Conservation (phyloP, 2,888 invertebrate genomes). For the Noctua janthina region DNA sequence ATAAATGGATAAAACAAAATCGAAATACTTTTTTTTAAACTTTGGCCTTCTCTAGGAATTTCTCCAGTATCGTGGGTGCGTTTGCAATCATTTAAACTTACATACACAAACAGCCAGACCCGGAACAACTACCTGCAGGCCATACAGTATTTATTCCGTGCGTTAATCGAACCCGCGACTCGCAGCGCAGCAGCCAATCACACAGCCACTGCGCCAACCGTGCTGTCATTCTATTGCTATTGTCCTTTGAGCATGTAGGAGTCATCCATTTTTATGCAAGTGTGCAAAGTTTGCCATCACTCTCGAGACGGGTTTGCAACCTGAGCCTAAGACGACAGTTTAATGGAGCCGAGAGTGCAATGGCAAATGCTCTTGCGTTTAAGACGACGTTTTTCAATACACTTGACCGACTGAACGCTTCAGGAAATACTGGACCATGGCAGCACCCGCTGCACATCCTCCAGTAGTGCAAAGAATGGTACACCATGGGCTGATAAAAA, state of each 20-base stretch:
- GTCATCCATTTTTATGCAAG: not conserved
- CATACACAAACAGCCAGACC: not conserved
- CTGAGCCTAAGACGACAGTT: not conserved
- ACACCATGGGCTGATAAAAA: not conserved
- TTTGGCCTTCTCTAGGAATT: not conserved
- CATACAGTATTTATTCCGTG: not conserved
- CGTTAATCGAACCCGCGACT: no score
- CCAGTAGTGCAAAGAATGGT: no score
- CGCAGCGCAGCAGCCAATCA: not conserved
- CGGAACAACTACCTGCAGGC: not conserved
- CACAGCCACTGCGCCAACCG: not conserved
- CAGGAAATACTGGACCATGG: not conserved
- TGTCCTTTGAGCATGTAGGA: not conserved
- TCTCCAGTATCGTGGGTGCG: not conserved
- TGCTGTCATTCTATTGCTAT: not conserved
- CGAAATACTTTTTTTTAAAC: not conserved
- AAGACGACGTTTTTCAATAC: not conserved
- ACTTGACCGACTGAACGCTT: not conserved
- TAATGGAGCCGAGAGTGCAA: not conserved
- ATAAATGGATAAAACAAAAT: not conserved
- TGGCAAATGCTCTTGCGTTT: not conserved
- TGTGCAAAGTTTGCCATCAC: not conserved
- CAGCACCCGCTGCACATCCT: not conserved
- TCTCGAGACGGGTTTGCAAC: constrained; percentile 7
- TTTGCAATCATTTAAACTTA: not conserved